A percentile compares a stretch with the other conserved stretches of the same genome.
phyloP scores from a whole-genome alignment of 2,888 invertebrate genomes.

The Eristalis tenax region DNA sequence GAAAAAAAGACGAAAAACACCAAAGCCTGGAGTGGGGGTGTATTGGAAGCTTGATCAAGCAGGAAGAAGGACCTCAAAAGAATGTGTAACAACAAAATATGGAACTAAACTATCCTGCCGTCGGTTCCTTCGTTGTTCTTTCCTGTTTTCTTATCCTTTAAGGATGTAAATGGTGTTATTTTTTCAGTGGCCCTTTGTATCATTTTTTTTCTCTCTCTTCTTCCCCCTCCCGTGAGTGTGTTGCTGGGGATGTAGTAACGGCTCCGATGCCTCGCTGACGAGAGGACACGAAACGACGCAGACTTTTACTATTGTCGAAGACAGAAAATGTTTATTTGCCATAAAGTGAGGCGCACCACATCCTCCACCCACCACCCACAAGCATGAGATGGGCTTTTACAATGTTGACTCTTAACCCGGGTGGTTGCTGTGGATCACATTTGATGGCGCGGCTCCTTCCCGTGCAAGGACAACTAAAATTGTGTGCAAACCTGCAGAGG shows the following conservation, averaged over 20 bases:
- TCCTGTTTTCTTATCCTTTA: constrained; percentile 64
- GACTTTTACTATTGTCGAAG: constrained; percentile 65
- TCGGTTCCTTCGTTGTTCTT: constrained; percentile 49
- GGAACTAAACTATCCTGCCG: constrained; percentile 65
- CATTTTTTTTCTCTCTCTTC: not conserved
- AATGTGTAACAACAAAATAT: constrained; percentile 67
- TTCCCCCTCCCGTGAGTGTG: not conserved
- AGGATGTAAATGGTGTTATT: constrained; percentile 51
- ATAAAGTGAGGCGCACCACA: constrained; percentile 54
- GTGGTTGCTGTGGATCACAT: constrained; percentile 32
- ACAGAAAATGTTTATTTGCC: constrained; percentile 64
- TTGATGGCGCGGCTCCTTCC: constrained; percentile 19
- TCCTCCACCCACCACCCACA: not conserved
- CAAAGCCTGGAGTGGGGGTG: not conserved
- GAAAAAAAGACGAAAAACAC: not conserved
- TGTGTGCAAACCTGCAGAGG: constrained; percentile 8
- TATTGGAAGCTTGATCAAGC: constrained; percentile 60
- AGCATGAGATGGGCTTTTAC: constrained; percentile 47
- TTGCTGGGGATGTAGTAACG: not conserved
- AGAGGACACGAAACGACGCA: constrained; percentile 59
- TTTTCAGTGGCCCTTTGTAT: constrained; percentile 26
- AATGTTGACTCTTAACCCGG: constrained; percentile 49
- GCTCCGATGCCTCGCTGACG: not conserved
- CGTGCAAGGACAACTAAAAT: constrained; percentile 1
- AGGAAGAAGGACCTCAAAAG: constrained; percentile 23